A percentile compares a stretch with the other conserved stretches of the same genome.
Evolutionary conservation across 2,888 invertebrate genomes (phyloP).

Genomic region (Pocota personata): DNA sequence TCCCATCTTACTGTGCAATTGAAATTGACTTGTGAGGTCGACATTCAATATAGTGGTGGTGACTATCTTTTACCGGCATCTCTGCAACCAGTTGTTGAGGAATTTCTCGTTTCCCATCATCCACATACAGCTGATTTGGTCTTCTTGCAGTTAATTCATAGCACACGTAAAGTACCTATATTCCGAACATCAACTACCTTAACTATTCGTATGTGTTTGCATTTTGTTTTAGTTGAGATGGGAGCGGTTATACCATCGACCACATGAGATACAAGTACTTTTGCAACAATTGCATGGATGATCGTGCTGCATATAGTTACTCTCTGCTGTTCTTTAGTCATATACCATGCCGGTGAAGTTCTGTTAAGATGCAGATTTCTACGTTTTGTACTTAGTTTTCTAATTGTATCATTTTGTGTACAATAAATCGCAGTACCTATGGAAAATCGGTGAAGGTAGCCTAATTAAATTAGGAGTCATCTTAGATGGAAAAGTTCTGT

Average conservation of each 20-base stretch:
- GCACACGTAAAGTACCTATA: not conserved
- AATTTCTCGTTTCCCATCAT: slow-evolving; percentile 34
- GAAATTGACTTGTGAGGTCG: slow-evolving; percentile 46
- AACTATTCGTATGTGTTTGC: slow-evolving; percentile 4
- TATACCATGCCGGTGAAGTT: not conserved
- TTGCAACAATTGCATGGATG: slow-evolving; percentile 29
- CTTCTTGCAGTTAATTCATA: slow-evolving; percentile 1
- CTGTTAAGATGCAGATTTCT: not conserved
- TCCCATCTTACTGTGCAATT: slow-evolving; percentile 2
- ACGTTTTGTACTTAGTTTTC: not conserved
- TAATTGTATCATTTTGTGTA: not conserved
- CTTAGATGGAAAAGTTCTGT: no score
- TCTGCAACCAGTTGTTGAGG: slow-evolving; percentile 31
- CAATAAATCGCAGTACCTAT: not conserved
- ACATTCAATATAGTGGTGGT: slow-evolving; percentile 38
- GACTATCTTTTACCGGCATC: slow-evolving; percentile 36
- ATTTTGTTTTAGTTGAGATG: slow-evolving; percentile 3
- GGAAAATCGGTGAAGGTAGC: not conserved
- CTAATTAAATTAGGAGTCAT: no score
- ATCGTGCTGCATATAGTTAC: not conserved
- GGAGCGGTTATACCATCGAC: slow-evolving; percentile 53
- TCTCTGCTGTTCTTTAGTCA: not conserved
- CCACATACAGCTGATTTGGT: not conserved
- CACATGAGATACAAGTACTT: slow-evolving; percentile 33
- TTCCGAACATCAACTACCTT: slow-evolving; percentile 5